phyloP scores from a whole-genome alignment of 1,140 invertebrate genomes.

The Magallana ariakensis region DNA sequence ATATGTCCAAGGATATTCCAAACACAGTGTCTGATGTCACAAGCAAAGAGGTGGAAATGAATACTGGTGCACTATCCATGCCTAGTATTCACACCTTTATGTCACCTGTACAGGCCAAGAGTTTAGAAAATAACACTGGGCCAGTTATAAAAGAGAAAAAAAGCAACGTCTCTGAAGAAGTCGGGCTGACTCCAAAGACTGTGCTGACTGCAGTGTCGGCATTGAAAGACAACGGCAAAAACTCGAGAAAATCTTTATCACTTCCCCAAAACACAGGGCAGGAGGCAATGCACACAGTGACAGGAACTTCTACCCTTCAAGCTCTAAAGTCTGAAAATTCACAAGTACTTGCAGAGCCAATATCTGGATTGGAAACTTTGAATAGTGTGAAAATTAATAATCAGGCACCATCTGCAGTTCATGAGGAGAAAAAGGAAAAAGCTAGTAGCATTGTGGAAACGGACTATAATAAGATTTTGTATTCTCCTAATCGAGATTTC shows the following conservation, averaged over 20 bases:
- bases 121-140: not conserved
- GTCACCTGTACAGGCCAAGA: not conserved
- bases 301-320: not conserved
- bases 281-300: not conserved
- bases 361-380: not conserved
- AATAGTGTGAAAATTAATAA: not conserved
- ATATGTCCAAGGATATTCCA: not conserved
- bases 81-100: slow-evolving; percentile 1
- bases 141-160: not conserved
- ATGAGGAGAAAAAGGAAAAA: not conserved
- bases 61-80: not conserved
- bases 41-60: not conserved
- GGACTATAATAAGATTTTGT: slow-evolving; percentile 23
- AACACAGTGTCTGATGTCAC: not conserved
- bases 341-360: not conserved
- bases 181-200: not conserved
- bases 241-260: not conserved
- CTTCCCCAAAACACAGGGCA: not conserved
- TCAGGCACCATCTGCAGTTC: not conserved
- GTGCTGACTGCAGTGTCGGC: slow-evolving; percentile 9
- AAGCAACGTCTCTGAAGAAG: not conserved
- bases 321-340: not conserved
- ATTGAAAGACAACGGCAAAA: not conserved
- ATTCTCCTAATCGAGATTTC: slow-evolving; percentile 18
- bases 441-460: not conserved